phyloP scores from a whole-genome alignment of 2,888 invertebrate species.

The Rambutsinella grinnellia region DNA sequence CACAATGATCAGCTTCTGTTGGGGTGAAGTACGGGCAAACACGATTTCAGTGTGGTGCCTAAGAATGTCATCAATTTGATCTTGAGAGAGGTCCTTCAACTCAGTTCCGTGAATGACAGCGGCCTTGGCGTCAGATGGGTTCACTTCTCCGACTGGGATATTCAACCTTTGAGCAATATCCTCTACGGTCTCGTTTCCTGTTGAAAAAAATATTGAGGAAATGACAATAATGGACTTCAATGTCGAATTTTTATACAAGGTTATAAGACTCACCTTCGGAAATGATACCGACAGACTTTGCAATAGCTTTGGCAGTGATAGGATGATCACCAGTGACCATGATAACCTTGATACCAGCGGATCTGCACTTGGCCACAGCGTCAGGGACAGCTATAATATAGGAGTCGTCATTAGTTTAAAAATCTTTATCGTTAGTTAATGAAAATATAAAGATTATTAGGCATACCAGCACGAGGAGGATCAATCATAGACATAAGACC shows the following conservation, averaged over 20 bases:
- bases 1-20: constrained; percentile 75
- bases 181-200: constrained; percentile 68
- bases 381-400: too few species aligned
- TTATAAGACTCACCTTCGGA: too few species aligned
- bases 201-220: too few species aligned
- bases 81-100: constrained; percentile 68
- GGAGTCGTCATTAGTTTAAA: too few species aligned
- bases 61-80: constrained; percentile 67
- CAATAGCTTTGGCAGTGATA: constrained; percentile 95
- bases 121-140: constrained; percentile 68
- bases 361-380: constrained; percentile 96
- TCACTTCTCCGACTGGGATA: constrained; percentile 69
- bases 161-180: constrained; percentile 71
- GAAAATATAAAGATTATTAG: too few species aligned
- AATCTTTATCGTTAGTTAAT: too few species aligned
- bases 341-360: constrained; percentile 92
- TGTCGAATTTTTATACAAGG: too few species aligned
- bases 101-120: constrained; percentile 69
- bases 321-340: constrained; percentile 95
- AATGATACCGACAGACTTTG: constrained; percentile 94
- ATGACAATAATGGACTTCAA: too few species aligned
- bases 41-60: constrained; percentile 71
- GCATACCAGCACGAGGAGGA: constrained; percentile 96
- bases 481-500: constrained; percentile 99
- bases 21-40: constrained; percentile 73